Evolutionary conservation across 2,797 vertebrate genomes (phyloP), one percentile per base, ranked within the genome.

Genomic region (Carcharodon carcharias): DNA sequence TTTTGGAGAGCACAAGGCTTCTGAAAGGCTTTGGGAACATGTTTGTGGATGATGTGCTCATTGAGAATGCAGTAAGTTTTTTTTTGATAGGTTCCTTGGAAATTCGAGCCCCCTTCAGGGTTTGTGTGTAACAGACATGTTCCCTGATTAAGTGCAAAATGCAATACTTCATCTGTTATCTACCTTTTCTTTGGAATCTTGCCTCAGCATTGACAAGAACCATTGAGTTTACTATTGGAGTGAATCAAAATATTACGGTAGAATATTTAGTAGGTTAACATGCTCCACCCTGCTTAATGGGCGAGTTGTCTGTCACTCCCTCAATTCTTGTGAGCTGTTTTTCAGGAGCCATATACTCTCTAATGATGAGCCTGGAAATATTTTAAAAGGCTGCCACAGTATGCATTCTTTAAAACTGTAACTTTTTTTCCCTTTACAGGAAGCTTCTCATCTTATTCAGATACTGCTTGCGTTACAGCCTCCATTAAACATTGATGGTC

Each of bases 401-500:
- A 95, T 95, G 31, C 63, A 93, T 45, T 67, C 63, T 93, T 93
- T 11, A 93, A 67, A 93, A 45, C 11, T 67, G 31, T 61, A 14
- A 31, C 67, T 45, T 67, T 63, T 93, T 96, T 18, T 96, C 96
- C 28, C 96, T 97, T 97, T 97, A 56, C 96, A 99, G 99, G 99
- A 99, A 98, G 99, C 99, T 0, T 98, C 98, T 58, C 98, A 98
- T 93, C 98, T 99, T 97, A 98, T 99, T 73, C 99, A 99, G 97
- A 98, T 99, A 96, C 97, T 99, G 96, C 98, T 97, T 98, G 98
- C 98, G 97, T 98, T 97, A 97, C 98, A 98, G 96, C 98, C 98
- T 45, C 99, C 99, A 0, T 98, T 99, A 96, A 99, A 98, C 96
- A 98, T 99, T 14, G 98, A 99, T 95, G 99, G 99, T 50, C 98